Evolutionary conservation across 2,888 invertebrate genomes (phyloP), one percentile per base, ranked within the genome.

Genomic region (Yponomeuta cagnagella): DNA sequence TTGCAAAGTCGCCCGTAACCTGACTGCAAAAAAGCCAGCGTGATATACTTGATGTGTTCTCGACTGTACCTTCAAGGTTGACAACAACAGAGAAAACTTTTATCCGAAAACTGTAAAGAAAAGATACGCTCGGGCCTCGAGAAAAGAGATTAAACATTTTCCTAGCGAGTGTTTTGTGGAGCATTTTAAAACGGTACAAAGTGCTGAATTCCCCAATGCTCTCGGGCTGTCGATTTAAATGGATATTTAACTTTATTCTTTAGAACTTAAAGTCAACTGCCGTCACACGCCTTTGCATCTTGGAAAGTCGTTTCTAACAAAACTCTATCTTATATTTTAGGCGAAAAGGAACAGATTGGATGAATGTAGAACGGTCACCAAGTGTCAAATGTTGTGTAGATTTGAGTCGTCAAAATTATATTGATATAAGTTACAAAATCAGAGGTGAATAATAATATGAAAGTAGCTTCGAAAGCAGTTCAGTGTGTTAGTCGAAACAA

Each of bases 221-320:
- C 77, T 77, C 74, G 84, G 86, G 82, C 85, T 86, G 87, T 89
- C 88, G 89, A 90, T 90, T 90, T 91, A 91, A 91, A 91, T 90
- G 89, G 90, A 90, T 91, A 91, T 90, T 90, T 89, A 91, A 91
- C 89, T 90, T 90, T 85, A 88, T 87, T 89, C 89, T 90, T 84
- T 85, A 86, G 82, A 88, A 87, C 87, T 87, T 80, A 85, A 86
- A 89, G 88, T 90, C 90, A 88, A 87, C 89, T 87, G 88, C 87
- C 81, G 86, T 81, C 82, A 80, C 80, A 81, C 82, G 85, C 82
- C 79, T 80, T 77, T 73, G 77, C 76, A 80, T 81, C 79, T 77
- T 69, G 30, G 30, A 69, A 48, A 69, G 52, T 73, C 70, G 75
- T 70, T 73, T 74, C 70, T 74, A 71, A 75, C 77, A 76, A 76